Conservation (phyloP, 2,113 vertebrate genomes). For the Sus scrofa region DNA sequence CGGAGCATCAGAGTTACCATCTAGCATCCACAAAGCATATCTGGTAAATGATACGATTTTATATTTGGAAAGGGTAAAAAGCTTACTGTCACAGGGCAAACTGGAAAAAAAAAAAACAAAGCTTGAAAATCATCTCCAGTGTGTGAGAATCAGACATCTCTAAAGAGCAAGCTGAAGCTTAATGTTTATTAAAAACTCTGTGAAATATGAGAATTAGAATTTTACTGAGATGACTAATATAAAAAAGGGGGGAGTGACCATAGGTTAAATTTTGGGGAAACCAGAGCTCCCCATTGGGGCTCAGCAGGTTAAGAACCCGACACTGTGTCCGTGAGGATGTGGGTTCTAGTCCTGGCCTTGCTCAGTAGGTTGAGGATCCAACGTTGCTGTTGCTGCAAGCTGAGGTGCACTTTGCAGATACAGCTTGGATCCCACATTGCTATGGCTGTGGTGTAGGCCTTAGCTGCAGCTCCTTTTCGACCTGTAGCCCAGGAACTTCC, state of each 20-base stretch:
- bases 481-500: no score
- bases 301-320: no score
- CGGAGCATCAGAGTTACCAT: background rate
- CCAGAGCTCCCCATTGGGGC: no score
- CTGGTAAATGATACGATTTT: background rate
- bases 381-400: no score
- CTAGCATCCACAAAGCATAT: background rate
- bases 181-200: background rate
- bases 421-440: no score
- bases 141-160: background rate
- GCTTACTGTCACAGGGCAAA: background rate
- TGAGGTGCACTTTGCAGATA: no score
- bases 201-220: background rate
- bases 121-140: background rate
- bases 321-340: no score
- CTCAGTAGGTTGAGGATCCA: no score
- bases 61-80: background rate
- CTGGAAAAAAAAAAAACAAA: conserved; percentile 24
- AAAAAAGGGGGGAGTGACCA: background rate
- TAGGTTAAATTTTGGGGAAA: background rate
- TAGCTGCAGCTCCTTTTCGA: no score
- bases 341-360: no score
- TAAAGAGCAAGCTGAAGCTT: conserved; percentile 1
- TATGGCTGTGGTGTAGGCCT: no score
- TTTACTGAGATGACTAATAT: background rate